Evolutionary conservation across 2,797 vertebrate species (phyloP).

Genomic region (Saguinus oedipus): DNA sequence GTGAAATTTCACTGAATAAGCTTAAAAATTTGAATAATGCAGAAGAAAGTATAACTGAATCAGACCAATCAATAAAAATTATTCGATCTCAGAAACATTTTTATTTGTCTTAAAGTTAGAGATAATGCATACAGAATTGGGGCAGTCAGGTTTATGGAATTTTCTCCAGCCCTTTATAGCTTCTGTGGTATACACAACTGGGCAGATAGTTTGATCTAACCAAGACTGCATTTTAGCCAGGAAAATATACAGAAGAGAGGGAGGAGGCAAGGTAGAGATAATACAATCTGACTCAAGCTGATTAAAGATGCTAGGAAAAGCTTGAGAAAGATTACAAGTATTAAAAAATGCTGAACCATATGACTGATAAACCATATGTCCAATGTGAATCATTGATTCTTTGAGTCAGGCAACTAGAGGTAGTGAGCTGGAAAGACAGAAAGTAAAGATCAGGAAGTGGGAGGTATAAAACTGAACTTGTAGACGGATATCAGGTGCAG

Average conservation of each 20-base stretch:
- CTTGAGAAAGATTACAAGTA: background rate
- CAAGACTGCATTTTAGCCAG: background rate
- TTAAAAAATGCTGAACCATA: background rate
- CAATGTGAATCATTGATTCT: background rate
- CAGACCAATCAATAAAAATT: background rate
- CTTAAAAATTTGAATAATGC: background rate
- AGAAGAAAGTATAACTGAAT: background rate
- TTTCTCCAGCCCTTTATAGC: background rate
- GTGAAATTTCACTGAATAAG: background rate
- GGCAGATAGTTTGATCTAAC: background rate
- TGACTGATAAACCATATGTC: background rate
- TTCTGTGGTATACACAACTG: background rate
- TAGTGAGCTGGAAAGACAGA: background rate
- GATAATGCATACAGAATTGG: background rate
- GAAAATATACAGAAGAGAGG: background rate
- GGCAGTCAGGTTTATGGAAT: background rate
- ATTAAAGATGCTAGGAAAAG: background rate
- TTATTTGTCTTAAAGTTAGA: background rate
- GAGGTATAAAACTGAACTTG: background rate
- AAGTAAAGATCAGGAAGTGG: background rate
- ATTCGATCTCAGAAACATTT: background rate
- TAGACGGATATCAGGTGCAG: background rate
- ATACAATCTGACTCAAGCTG: background rate
- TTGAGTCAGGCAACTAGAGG: background rate
- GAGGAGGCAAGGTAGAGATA: background rate